Base-by-base conservation (phyloP, 2,888 invertebrate genomes). In the Celastrina argiolus region DNA sequence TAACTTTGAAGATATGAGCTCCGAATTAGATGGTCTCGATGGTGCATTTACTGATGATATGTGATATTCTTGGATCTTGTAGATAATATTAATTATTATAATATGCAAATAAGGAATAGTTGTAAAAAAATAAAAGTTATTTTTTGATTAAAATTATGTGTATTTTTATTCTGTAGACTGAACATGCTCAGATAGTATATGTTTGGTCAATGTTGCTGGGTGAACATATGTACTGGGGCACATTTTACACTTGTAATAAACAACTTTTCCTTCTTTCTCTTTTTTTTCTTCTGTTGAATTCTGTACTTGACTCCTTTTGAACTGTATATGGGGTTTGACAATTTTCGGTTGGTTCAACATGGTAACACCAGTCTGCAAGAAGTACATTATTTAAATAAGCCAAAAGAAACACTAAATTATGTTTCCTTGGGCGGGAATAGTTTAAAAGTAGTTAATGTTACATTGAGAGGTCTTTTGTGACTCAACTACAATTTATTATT, bases 171-270 rank as follows among this genome's bases (percentile, higher is more conserved):
- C 18, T 45, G 45, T 45, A 10, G 45, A 45, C 75, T 83, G 81
- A 71, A 90, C 84, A 76, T 90, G 91, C 63, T 76, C 80, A 66
- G 78, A 74, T 12, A 87, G 74, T 73, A 91, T 87, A 75, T 91
- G 91, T 77, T 86, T 88, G 0, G 86, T 81, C 2, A 90, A 76
- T 41, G 86, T 81, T 5, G 85, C 77, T 0, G 84, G 75, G 68
- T 88, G 81, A 12, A 78, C 77, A 69, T 82, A 90, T 26, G 80
- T 81, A 41, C 82, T 78, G 0, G 83, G 73, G 68, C 91, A 91
- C 84, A 90, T 86, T 72, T 84, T 86, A 69, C 90, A 90, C 71
- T 83, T 87, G 14, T 8, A 72, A 64, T 26, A 51, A 1, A 51
- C 51, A 1, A 22, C 22, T 5, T 51, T 51, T 51, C 26, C 26